Base-by-base conservation (phyloP, 2,797 vertebrate genomes). In the Etheostoma perlongum region DNA sequence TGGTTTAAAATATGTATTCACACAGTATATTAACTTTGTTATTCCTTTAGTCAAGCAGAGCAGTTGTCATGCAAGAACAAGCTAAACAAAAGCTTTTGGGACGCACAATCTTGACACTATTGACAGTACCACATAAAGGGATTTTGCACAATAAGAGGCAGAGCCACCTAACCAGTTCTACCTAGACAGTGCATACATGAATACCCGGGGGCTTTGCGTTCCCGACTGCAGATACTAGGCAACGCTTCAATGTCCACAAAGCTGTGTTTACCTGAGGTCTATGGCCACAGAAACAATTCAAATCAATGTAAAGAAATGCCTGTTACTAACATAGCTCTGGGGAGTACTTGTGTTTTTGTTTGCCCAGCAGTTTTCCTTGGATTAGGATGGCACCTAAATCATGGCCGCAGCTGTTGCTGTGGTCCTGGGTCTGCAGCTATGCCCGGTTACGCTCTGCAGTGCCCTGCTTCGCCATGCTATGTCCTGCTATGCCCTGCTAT, bases 91-190 rank as follows among this genome's bases (percentile, higher is more conserved):
- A 79, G 60, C 42, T 33, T 73, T 36, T 25, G 67, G 54, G 48
- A 40, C 18, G 47, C 55, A 69, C 79, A 85, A 66, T 74, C 78
- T 49, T 66, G 46, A 81, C 70, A 78, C 76, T 80, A 82, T 16
- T 51, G 40, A 49, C 48, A 53, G 36, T 6, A 82, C 74, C 72
- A 88, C 80, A 87, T 85, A 1, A 89, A 85, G 63, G 71, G 75
- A 86, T 83, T 64, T 76, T n/a, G 83, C 36, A 91, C 78, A 92
- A 85, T 86, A 72, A 76, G 72, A 85, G 87, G 85, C 81, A 79
- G 78, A 90, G 82, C 72, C 76, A 84, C 79, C 74, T 83, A 88
- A 94, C 89, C 83, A 54, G 92, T 90, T 92, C 48, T 79, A 5
- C 52, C 5, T 6, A 60, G 36, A 62, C 52, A 49, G 44, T 42